Conservation (phyloP, 2,797 vertebrate species). For the Chaetodon trifasciatus region DNA sequence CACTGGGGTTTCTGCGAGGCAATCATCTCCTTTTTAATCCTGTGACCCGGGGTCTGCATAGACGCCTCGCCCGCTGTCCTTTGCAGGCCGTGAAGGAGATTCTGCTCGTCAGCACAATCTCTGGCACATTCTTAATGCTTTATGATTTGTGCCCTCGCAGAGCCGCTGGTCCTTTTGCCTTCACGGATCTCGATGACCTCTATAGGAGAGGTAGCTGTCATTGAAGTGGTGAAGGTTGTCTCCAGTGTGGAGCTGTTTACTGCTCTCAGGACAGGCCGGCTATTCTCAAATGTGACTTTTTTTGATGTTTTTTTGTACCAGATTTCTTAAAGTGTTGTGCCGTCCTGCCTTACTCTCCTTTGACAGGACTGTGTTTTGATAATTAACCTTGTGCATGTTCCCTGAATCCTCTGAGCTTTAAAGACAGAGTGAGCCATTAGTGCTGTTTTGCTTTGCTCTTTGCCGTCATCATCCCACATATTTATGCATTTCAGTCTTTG, state of each 20-base stretch:
- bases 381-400: not conserved
- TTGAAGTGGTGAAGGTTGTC: slow-evolving; percentile 18
- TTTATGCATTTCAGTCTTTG: slow-evolving; percentile 18
- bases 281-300: not conserved
- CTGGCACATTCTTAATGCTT: slow-evolving; percentile 60
- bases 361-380: not conserved
- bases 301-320: slow-evolving; percentile 7
- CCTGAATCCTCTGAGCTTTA: slow-evolving; percentile 2
- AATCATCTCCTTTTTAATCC: slow-evolving; percentile 65
- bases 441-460: slow-evolving; percentile 18
- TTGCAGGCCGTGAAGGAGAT: slow-evolving; percentile 63
- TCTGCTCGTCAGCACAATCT: slow-evolving; percentile 70
- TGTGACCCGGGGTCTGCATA: slow-evolving; percentile 47
- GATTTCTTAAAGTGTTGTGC: not conserved
- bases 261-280: not conserved
- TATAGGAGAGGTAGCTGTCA: slow-evolving; percentile 14
- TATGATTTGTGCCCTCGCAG: slow-evolving; percentile 53
- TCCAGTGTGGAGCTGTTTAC: slow-evolving; percentile 18
- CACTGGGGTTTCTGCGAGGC: slow-evolving; percentile 42
- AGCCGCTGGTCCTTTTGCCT: slow-evolving; percentile 29
- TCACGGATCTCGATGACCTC: slow-evolving; percentile 54
- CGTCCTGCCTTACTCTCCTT: not conserved
- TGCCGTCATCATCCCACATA: slow-evolving; percentile 5
- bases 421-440: slow-evolving; percentile 8
- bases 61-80: slow-evolving; percentile 54